Base-by-base conservation (phyloP, 1,140 invertebrate genomes). In the Heliconius himera region DNA sequence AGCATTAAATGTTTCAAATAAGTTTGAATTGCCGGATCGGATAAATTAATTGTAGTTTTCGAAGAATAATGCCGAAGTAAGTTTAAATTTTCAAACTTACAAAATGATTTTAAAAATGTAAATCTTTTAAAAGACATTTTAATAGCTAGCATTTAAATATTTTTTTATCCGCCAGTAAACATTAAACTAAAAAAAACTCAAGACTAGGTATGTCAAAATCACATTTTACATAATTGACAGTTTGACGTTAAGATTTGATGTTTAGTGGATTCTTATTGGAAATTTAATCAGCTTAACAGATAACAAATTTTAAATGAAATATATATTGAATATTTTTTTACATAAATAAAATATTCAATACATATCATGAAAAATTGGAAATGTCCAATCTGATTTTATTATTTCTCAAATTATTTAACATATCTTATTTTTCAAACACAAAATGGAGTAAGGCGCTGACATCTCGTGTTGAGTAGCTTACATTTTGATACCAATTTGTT, bases 1-100 rank as follows among this genome's bases (percentile, higher is more conserved):
- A 92, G 4, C 84, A 94, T 88, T 72, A 94, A 85, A 82, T 87
- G 77, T 80, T 90, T 90, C 22, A 94, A 82, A 83, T 92, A 94
- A 8, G 73, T 88, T 76, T 93, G 91, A 20, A 94, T 83, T 13
- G 89, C 88, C 26, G 91, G 88, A 79, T 93, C 91, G 4, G 89
- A 88, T 75, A 93, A 83, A 85, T 93, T 93, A 36, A 94, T 77
- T 49, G 74, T 56, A 76, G 90, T 91, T 83, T 91, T 87, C 3
- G 90, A 88, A 73, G 86, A 88, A 71, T 85, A 87, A 86, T 82
- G 86, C 38, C 83, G 80, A n/a, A 89, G 16, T 66, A 76, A 49
- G 33, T 51, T 54, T 3, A 74, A 9, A 38, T 81, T 77, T 76
- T 89, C 84, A n/a, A 81, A 74, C 74, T 83, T 86, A 71, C 82